Evolutionary conservation across 2,888 invertebrate genomes (phyloP).

Genomic region (Buathra laborator): DNA sequence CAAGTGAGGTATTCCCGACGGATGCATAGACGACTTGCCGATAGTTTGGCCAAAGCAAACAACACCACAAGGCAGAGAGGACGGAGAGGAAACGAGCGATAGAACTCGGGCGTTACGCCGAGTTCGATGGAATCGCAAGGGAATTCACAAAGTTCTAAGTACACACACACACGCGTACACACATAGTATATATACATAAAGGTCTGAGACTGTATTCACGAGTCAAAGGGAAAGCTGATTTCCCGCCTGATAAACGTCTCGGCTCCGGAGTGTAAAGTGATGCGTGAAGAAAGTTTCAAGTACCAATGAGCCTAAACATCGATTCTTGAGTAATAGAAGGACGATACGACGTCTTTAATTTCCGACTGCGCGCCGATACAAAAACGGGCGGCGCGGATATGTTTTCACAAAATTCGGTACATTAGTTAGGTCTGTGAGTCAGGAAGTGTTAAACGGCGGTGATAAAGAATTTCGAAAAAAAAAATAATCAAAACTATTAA

Average conservation of each 20-base stretch:
- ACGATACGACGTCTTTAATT: too few species aligned
- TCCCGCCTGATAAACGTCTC: not conserved
- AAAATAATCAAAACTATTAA: too few species aligned
- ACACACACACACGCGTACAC: not conserved
- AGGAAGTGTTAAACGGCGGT: too few species aligned
- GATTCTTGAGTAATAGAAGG: too few species aligned
- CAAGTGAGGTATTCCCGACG: conserved; percentile 35
- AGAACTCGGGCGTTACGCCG: conserved; percentile 14
- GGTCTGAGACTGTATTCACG: not conserved
- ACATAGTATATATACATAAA: not conserved
- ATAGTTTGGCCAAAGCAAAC: conserved; percentile 36
- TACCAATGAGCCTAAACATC: not conserved
- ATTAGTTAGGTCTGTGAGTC: too few species aligned
- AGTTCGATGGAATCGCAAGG: conserved; percentile 25
- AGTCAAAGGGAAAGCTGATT: not conserved
- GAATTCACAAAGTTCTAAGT: conserved; percentile 16
- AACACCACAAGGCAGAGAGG: not conserved
- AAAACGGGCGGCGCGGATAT: too few species aligned
- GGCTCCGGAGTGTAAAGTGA: not conserved
- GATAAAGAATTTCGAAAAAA: too few species aligned
- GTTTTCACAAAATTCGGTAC: too few species aligned
- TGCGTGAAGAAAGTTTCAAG: not conserved
- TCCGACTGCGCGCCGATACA: too few species aligned
- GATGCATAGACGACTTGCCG: conserved; percentile 39
- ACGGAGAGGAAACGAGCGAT: not conserved